These are phyloP conservation scores for Characodon lateralis DNA, from an alignment of 2,797 vertebrate species.

Conservation along the genomic window DNA sequence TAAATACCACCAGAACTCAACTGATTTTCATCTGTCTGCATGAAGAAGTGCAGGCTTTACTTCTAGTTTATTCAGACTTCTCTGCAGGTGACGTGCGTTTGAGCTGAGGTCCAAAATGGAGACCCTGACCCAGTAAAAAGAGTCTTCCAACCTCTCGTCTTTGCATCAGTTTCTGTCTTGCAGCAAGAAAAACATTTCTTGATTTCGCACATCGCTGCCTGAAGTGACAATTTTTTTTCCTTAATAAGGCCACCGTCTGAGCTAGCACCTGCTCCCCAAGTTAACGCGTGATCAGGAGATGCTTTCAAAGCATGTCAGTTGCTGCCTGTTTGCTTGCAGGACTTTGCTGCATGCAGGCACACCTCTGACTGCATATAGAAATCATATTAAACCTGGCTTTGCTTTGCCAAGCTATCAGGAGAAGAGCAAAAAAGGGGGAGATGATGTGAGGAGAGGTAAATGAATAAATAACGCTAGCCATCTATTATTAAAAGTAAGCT, in stretches of 20 bases:
- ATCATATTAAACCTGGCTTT: background rate
- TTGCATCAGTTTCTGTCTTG: constrained; percentile 4
- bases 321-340: constrained; percentile 7
- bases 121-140: background rate
- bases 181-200: constrained; percentile 9
- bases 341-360: background rate
- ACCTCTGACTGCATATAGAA: constrained; percentile 5
- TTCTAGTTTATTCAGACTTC: background rate
- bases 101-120: background rate
- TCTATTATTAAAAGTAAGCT: constrained; percentile 79
- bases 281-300: constrained; percentile 5
- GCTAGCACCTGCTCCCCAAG: constrained; percentile 42
- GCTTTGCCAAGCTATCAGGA: constrained; percentile 21
- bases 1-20: background rate
- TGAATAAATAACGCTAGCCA: constrained; percentile 80
- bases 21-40: background rate
- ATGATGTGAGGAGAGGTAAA: constrained; percentile 49
- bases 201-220: constrained; percentile 13
- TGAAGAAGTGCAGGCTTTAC: background rate
- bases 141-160: constrained; percentile 8
- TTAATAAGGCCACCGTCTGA: background rate
- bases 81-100: background rate
- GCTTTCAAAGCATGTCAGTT: constrained; percentile 2
- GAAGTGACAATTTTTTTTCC: constrained; percentile 28
- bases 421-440: constrained; percentile 44